Evolutionary conservation across 2,113 vertebrate genomes (phyloP).

Genomic region (Ceyx melanurus): DNA sequence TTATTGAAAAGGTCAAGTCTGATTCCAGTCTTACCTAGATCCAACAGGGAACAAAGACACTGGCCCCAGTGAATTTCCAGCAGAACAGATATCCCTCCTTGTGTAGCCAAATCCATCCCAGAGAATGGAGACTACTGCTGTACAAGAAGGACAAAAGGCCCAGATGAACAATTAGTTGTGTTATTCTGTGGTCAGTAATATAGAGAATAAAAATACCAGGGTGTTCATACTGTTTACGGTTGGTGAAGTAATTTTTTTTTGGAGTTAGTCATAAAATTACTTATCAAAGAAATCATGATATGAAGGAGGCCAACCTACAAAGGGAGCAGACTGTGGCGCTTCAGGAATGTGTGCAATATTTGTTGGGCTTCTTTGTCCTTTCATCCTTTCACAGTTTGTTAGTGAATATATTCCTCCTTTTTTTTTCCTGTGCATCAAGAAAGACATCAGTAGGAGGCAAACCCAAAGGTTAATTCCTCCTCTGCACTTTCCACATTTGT

Average conservation of each 20-base stretch:
- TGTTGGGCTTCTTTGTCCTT: neutral
- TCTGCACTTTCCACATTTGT: neutral
- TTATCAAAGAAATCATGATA: neutral
- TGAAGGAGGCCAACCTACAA: neutral
- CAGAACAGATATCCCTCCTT: neutral
- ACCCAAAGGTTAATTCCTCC: neutral
- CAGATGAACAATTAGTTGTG: neutral
- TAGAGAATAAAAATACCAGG: neutral
- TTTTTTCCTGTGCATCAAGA: neutral
- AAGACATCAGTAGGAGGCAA: neutral
- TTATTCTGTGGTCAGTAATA: neutral
- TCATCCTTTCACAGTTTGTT: neutral
- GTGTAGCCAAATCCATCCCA: neutral
- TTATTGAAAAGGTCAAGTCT: neutral
- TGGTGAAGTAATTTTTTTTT: neutral
- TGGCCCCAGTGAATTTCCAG: neutral
- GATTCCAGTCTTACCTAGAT: neutral
- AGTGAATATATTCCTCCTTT: neutral
- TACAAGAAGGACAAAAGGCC: neutral
- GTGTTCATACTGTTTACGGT: neutral
- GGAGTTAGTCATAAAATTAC: neutral
- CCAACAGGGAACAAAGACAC: neutral
- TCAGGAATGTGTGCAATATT: neutral
- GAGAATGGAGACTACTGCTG: neutral
- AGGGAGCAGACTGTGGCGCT: neutral